Base-by-base conservation (phyloP, 1,140 invertebrate genomes). In the Listronotus bonariensis region DNA sequence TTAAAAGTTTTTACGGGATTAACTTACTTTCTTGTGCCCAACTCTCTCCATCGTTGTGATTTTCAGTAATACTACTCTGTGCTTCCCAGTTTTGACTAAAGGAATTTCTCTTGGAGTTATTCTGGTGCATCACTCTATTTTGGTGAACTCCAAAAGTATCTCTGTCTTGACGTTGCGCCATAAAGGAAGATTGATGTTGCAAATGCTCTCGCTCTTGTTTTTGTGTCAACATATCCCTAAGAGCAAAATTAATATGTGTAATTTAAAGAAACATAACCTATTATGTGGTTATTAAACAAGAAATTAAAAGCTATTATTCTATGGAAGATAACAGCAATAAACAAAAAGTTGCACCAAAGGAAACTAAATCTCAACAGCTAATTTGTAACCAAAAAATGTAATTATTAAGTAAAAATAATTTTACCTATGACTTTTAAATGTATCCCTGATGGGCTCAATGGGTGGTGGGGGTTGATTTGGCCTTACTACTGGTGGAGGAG, bases 71-170 rank as follows among this genome's bases (percentile, higher is more conserved):
- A 68, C 83, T 84, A 43, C 82, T 78, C 36, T 87, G 84, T 0
- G 84, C 86, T 46, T 87, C 87, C 76, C 87, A 88, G 42, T 88
- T 88, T 11, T 84, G 83, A 32, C 86, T 80, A 73, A 88, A 88
- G 1, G 83, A 83, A 52, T 87, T 87, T 1, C 87, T 80, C 67
- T 85, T 83, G 0, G 77, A 78, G 54, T 74, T 79, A 20, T 74
- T 71, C 41, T 74, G 71, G 40, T 81, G 80, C 5, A 79, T 78
- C 31, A 84, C 81, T 41, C 80, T 74, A 67, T 85, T 85, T 72
- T 87, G 85, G 65, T 86, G 84, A 0, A 85, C 85, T 0, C 87
- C 87, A 58, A 88, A 88, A 0, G 87, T 88, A 51, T 88, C 86
- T 12, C 86, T 74, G 66, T 88, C 86, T 60, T 87, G 84, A 0